Conservation (phyloP, 37 sponge, comb jelly and placozoan species). For the Aphrocallistes beatrix region DNA sequence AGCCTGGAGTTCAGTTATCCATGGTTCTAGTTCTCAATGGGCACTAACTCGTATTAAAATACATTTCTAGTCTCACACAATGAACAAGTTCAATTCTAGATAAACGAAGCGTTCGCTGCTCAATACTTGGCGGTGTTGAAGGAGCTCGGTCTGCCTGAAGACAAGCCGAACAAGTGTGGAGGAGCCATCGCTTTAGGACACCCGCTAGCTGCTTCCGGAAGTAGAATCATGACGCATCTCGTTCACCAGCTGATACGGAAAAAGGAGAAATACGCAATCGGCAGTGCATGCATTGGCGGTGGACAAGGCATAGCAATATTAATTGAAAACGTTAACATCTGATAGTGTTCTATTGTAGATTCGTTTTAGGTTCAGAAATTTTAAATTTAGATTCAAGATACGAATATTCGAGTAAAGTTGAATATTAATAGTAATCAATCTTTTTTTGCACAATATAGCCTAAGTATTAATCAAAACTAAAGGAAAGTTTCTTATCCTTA, state of each 20-base stretch:
- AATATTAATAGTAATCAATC: too few relatives aligned
- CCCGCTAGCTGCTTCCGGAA: conserved; percentile 79
- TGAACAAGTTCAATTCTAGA: too few relatives aligned
- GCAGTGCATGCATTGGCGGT: conserved; percentile 96
- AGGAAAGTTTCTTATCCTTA: not conserved
- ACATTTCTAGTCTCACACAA: too few relatives aligned
- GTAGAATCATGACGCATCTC: conserved; percentile 80
- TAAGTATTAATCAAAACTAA: too few relatives aligned
- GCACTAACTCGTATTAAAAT: too few relatives aligned
- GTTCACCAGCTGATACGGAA: conserved; percentile 71
- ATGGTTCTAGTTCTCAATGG: too few relatives aligned
- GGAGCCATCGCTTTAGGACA: conserved; percentile 98
- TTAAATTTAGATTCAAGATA: too few relatives aligned
- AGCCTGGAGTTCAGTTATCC: too few relatives aligned
- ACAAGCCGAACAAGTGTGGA: conserved; percentile 75
- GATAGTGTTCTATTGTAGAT: too few relatives aligned
- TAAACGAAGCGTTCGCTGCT: conserved; percentile 96
- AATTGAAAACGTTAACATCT: conserved; percentile 51
- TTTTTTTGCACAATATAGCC: too few relatives aligned
- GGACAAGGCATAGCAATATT: conserved; percentile 94
- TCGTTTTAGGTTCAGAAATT: too few relatives aligned
- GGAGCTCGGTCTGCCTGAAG: conserved; percentile 71
- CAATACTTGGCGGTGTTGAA: conserved; percentile 82
- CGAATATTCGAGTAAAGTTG: too few relatives aligned
- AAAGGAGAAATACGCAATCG: conserved; percentile 52